These are phyloP conservation scores for Brachirus orientalis DNA, from an alignment of 2,113 vertebrate genomes.

Conservation along the genomic window DNA sequence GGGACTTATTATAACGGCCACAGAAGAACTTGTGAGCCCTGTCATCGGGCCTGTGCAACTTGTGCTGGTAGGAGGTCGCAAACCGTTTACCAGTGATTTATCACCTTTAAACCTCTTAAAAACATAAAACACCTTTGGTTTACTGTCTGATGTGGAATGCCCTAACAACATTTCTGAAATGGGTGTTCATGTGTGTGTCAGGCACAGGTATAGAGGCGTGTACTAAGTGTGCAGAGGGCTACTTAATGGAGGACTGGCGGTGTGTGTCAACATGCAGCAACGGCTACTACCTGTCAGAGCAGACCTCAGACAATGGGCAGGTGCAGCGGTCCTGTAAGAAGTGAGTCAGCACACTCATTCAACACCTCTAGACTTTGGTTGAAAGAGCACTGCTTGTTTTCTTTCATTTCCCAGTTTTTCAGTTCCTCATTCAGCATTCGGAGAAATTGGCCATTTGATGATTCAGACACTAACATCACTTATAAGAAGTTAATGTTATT, in stretches of 20 bases:
- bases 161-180: background rate
- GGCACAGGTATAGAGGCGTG: conserved; percentile 92
- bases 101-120: no score
- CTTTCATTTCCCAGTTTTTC: background rate
- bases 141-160: no score
- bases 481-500: background rate
- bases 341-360: conserved; percentile 77
- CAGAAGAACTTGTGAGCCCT: conserved; percentile 88
- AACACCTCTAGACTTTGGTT: conserved; percentile 4
- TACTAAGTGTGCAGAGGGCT: conserved; percentile 89
- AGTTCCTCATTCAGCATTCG: background rate
- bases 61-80: conserved; percentile 87
- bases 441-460: background rate
- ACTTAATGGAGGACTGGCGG: conserved; percentile 92
- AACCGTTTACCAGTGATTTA: background rate
- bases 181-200: conserved; percentile 59
- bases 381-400: background rate
- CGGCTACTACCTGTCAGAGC: conserved; percentile 89
- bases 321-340: conserved; percentile 89
- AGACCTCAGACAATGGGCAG: conserved; percentile 84
- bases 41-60: conserved; percentile 91
- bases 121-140: no score
- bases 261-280: conserved; percentile 89
- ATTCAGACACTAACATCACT: background rate
- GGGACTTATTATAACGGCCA: conserved; percentile 92